Evolutionary conservation across 2,113 vertebrate species (phyloP).

Genomic region (Corapipo altera): DNA sequence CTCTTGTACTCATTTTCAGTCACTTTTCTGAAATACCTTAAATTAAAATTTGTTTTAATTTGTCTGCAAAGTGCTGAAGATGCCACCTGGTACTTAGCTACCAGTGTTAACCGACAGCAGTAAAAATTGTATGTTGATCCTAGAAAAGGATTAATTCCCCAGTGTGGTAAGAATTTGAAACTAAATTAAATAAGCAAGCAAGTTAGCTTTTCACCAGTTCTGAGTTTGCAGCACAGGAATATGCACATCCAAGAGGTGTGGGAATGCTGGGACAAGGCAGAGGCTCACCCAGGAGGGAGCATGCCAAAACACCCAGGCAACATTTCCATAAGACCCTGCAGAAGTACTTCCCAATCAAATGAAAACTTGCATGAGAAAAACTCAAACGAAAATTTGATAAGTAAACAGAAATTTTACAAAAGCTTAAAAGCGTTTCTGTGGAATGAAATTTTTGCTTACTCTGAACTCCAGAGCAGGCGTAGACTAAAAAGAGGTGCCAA

Average conservation of each 20-base stretch:
- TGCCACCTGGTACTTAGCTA: background rate
- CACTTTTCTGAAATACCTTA: background rate
- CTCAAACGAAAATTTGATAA: background rate
- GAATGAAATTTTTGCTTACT: background rate
- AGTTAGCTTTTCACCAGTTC: background rate
- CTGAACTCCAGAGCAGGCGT: background rate
- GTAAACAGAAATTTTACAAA: background rate
- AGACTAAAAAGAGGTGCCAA: background rate
- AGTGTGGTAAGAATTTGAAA: background rate
- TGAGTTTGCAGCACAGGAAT: background rate
- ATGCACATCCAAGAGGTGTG: fast-evolving
- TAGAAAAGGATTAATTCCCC: background rate
- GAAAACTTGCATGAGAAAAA: background rate
- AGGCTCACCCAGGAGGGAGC: background rate
- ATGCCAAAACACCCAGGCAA: background rate
- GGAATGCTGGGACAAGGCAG: background rate
- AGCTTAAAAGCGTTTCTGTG: background rate
- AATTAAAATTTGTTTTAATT: background rate
- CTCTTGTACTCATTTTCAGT: background rate
- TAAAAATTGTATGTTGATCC: background rate
- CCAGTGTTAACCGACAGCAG: background rate
- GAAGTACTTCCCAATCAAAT: background rate
- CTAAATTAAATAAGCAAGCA: background rate
- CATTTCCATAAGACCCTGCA: background rate
- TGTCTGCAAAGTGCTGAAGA: background rate